Base-by-base conservation (phyloP, 2,113 vertebrate species). In the Microtus richardsoni region DNA sequence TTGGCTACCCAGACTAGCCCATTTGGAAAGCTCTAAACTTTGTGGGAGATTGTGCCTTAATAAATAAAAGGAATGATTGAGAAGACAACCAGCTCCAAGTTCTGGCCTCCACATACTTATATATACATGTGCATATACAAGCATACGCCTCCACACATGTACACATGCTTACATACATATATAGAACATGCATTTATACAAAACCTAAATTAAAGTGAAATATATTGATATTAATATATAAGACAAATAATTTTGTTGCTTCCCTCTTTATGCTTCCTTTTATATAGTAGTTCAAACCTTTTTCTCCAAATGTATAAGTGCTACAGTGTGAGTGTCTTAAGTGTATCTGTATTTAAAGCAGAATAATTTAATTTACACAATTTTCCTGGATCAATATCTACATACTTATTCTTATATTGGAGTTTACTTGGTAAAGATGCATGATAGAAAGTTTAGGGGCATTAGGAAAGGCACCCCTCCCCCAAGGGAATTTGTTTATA, bases 321-420 rank as follows among this genome's bases (percentile, higher is more conserved):
- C 11, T 36, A 79, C 10, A 54, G 33, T 66, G 24, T 88, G 13
- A 94, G 10, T 3, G 13, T 52, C 64, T 39, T 52, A 70, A 58
- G 41, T 41, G 39, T 39, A 73, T 14, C 17, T 41, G 19, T 36
- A 14, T 86, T 62, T 60, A 78, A 71, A 73, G 24, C 12, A 41
- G 36, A 87, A 22, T 68, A 94, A 92, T 83, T 94, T 54, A 94
- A 94, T 70, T 93, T 54, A 91, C 24, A 82, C 2, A 66, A 84
- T 66, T 95, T 70, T 66, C 68, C 74, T 0, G 0, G 0, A 89
- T 47, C 26, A 21, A 62, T 19, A n/a, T 41, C 75, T 44, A 1
- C 54, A 73, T 47, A 14, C 71, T 54, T 91, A 33, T 52, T 58
- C 12, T 33, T 85, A 11, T 80, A 47, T 26, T 58, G n/a, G 54